A percentile compares a stretch with the other conserved stretches of the same genome.
Evolutionary conservation across 2,113 vertebrate species (phyloP).

Genomic region (Rhinopomastus cyanomelas): DNA sequence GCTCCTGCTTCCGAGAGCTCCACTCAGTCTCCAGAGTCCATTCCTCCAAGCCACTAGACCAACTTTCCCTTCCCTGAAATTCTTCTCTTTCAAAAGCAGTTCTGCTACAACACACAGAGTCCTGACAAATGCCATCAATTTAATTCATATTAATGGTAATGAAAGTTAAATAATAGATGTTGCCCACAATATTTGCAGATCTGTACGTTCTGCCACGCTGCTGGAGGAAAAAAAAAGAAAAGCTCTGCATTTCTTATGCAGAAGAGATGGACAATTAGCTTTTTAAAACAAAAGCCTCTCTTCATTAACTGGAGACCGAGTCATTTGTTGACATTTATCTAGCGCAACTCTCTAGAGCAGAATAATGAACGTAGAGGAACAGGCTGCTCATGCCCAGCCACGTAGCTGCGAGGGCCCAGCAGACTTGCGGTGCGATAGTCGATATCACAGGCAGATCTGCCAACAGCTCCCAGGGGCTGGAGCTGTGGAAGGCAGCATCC

Average conservation of each 20-base stretch:
- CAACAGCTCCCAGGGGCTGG: not conserved
- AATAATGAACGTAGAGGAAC: not conserved
- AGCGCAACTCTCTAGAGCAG: not conserved
- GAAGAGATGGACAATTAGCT: conserved; percentile 1
- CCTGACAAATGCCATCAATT: conserved; percentile 44
- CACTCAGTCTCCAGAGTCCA: not conserved
- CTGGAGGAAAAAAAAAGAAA: not conserved
- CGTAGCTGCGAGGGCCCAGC: not conserved
- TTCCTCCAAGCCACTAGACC: not conserved
- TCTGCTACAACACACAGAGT: conserved; percentile 5
- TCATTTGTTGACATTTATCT: not conserved
- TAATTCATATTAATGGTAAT: conserved; percentile 35
- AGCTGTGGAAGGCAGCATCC: not conserved
- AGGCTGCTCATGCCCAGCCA: not conserved
- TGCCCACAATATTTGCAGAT: not conserved
- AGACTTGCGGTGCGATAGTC: rapidly evolving
- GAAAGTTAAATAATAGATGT: conserved; percentile 53
- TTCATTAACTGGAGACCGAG: not conserved
- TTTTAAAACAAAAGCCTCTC: conserved; percentile 3
- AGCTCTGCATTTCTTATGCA: not conserved
- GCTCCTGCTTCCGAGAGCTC: not conserved
- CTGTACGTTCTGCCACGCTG: not conserved
- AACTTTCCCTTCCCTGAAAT: conserved; percentile 4
- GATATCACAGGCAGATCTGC: not conserved
- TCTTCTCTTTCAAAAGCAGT: not conserved